A percentile compares a stretch with the other conserved stretches of the same genome.
Conservation (phyloP, 2,113 vertebrate species). For the Oreamnos americanus region DNA sequence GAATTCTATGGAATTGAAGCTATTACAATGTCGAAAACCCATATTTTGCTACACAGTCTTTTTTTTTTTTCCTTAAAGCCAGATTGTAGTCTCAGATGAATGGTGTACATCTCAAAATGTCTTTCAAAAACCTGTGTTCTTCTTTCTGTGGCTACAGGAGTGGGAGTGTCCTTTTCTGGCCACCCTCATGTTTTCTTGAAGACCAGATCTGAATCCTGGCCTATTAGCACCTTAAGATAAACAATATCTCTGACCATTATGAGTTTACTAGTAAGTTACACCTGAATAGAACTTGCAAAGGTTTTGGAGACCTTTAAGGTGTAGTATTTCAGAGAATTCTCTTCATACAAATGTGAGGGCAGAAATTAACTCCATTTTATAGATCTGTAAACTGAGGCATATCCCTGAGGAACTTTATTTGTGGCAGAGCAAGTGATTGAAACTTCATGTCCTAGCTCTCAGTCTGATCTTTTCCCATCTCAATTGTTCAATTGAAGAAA, state of each 20-base stretch:
- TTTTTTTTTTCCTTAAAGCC: not conserved
- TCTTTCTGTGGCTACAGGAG: not conserved
- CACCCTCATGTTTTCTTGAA: not conserved
- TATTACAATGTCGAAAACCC: slow-evolving; percentile 28
- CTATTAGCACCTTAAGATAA: not conserved
- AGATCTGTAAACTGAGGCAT: not conserved
- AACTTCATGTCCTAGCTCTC: not conserved
- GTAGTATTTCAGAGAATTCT: not conserved
- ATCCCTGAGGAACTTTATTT: not conserved
- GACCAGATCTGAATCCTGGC: not conserved
- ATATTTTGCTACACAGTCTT: not conserved
- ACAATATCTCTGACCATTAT: not conserved
- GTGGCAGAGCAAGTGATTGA: not conserved
- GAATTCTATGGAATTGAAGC: not conserved
- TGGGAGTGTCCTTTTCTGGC: not conserved
- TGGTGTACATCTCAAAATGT: not conserved
- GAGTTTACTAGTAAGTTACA: not conserved
- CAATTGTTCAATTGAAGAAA: not conserved
- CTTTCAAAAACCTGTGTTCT: not conserved
- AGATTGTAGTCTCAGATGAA: not conserved
- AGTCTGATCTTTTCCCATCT: not conserved
- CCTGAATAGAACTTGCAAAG: not conserved
- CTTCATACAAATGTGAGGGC: not conserved
- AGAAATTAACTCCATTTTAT: not conserved
- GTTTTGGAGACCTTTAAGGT: not conserved